phyloP scores from a whole-genome alignment of 2,797 vertebrate genomes.

The Squalus acanthias region DNA sequence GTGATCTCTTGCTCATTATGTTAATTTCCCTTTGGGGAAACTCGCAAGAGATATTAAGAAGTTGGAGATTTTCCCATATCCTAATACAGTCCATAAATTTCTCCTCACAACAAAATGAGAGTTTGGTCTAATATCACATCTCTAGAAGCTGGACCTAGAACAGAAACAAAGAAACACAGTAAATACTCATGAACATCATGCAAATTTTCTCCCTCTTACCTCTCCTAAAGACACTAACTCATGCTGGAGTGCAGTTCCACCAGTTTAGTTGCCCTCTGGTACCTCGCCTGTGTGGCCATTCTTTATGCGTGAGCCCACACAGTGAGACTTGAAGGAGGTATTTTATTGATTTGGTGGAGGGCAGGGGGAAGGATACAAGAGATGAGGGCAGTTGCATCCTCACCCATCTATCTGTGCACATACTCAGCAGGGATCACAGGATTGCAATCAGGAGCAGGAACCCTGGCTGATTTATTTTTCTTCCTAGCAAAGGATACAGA shows the following conservation, averaged over 20 bases:
- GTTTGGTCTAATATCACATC: neutral
- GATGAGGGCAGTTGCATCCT: too few species aligned
- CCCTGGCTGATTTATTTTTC: neutral
- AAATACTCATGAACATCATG: neutral
- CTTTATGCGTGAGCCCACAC: neutral
- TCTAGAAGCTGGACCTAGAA: constrained; percentile 23
- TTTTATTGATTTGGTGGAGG: too few species aligned
- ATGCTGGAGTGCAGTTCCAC: neutral
- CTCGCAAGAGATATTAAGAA: neutral
- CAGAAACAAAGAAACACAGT: neutral
- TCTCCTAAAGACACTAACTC: neutral
- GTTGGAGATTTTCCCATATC: neutral
- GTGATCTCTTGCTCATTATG: neutral
- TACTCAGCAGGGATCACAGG: neutral
- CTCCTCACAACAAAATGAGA: neutral
- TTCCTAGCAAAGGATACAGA: neutral
- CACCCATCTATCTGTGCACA: neutral
- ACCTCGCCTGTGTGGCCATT: neutral
- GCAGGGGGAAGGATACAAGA: neutral
- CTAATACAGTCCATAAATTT: neutral
- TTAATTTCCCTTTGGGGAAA: neutral
- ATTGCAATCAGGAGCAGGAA: neutral
- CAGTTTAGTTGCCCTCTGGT: neutral
- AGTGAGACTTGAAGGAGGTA: too few species aligned
- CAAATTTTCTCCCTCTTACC: neutral